Percentiles rank a stretch among this genome's conserved stretches.
Evolutionary conservation across 2,888 invertebrate genomes (phyloP).

Genomic region (Sacculina carcini): DNA sequence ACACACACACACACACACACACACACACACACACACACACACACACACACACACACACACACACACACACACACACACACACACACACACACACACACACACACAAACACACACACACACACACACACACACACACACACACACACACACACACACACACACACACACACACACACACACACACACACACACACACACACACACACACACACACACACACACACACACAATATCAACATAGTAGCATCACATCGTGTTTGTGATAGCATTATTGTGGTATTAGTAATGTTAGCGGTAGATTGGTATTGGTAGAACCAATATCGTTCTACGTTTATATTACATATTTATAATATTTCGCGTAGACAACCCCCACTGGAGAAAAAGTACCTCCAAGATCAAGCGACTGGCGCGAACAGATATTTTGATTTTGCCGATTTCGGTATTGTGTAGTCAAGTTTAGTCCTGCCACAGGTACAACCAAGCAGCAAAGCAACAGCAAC

Average conservation of each 20-base stretch:
- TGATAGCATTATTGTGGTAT: too few relatives aligned
- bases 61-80: neutral
- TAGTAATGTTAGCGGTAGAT: too few relatives aligned
- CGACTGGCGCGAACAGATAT: too few relatives aligned
- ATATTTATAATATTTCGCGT: too few relatives aligned
- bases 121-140: neutral
- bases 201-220: neutral
- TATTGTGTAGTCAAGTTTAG: too few relatives aligned
- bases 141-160: neutral
- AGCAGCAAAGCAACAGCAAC: too few relatives aligned
- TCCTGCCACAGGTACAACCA: too few relatives aligned
- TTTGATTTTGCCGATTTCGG: too few relatives aligned
- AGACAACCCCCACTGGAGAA: too few relatives aligned
- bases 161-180: neutral
- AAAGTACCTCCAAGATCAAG: too few relatives aligned
- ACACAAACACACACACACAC: neutral
- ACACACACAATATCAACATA: neutral
- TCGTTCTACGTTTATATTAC: too few relatives aligned
- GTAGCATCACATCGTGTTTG: neutral
- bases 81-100: neutral
- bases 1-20: neutral
- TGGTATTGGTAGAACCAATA: too few relatives aligned
- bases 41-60: neutral
- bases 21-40: neutral
- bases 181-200: neutral